These are phyloP conservation scores for Anhinga anhinga DNA, from an alignment of 2,113 vertebrate genomes.

Conservation along the genomic window DNA sequence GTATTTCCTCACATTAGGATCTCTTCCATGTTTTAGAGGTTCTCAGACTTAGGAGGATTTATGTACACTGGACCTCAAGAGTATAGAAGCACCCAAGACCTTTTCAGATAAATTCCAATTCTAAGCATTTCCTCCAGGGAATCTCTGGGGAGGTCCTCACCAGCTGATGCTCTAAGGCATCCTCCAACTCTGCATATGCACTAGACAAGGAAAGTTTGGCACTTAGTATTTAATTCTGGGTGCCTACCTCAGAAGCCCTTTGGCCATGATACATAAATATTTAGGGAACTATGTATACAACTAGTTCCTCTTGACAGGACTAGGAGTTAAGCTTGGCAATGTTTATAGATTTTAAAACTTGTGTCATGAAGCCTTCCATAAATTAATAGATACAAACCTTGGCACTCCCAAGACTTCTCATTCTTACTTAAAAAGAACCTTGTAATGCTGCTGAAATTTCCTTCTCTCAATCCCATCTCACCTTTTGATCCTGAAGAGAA, in stretches of 20 bases:
- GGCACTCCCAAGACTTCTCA: not conserved
- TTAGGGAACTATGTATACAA: not conserved
- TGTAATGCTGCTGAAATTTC: not conserved
- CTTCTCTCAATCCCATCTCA: not conserved
- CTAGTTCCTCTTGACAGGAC: not conserved
- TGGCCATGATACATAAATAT: not conserved
- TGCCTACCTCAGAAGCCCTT: not conserved
- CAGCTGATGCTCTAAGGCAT: not conserved
- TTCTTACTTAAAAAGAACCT: not conserved
- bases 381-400: not conserved
- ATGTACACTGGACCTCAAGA: not conserved
- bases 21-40: not conserved
- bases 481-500: not conserved
- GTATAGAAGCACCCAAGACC: not conserved
- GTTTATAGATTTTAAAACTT: not conserved
- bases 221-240: not conserved
- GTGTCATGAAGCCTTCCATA: not conserved
- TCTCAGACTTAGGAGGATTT: not conserved
- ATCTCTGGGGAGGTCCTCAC: not conserved
- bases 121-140: not conserved
- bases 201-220: not conserved
- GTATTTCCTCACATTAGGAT: not conserved
- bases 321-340: not conserved
- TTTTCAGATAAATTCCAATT: not conserved
- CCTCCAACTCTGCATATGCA: not conserved